Evolutionary conservation across 1,140 invertebrate species (phyloP).

Genomic region (Elymnias hypermnestra): DNA sequence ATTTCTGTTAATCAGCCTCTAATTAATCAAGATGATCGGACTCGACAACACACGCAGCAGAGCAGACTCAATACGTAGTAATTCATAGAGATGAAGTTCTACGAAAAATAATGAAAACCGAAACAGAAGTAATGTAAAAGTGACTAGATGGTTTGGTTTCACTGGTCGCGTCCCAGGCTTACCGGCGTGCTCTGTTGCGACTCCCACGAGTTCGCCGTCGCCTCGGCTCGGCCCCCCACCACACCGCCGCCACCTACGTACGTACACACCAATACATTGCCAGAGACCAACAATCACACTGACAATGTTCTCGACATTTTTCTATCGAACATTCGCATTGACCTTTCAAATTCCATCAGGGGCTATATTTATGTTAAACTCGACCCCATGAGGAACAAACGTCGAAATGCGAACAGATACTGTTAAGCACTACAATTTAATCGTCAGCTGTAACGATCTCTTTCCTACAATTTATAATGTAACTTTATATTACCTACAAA

Average conservation of each 20-base stretch:
- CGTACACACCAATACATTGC: constrained; percentile 62
- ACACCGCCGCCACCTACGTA: constrained; percentile 69
- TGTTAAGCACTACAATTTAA: too few relatives aligned
- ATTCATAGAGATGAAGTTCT: constrained; percentile 54
- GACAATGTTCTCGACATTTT: constrained; percentile 22
- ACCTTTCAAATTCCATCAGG: too few relatives aligned
- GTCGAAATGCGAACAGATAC: too few relatives aligned
- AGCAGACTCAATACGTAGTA: constrained; percentile 67
- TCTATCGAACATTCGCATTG: too few relatives aligned
- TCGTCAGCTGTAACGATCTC: too few relatives aligned
- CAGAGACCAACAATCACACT: constrained; percentile 30
- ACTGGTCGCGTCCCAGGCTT: constrained; percentile 63
- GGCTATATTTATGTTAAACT: too few relatives aligned
- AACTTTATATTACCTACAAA: too few relatives aligned
- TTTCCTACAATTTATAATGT: too few relatives aligned
- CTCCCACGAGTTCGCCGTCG: constrained; percentile 62
- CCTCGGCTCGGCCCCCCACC: constrained; percentile 53
- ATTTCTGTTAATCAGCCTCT: constrained; percentile 62
- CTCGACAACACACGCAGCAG: constrained; percentile 70
- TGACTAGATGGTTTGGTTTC: constrained; percentile 49
- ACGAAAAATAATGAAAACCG: constrained; percentile 66
- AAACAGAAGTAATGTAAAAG: constrained; percentile 53
- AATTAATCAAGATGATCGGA: constrained; percentile 57
- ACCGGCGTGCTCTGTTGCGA: constrained; percentile 68
- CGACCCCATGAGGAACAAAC: too few relatives aligned